Evolutionary conservation across 2,113 vertebrate species (phyloP).

Genomic region (Stigmatopora argus): DNA sequence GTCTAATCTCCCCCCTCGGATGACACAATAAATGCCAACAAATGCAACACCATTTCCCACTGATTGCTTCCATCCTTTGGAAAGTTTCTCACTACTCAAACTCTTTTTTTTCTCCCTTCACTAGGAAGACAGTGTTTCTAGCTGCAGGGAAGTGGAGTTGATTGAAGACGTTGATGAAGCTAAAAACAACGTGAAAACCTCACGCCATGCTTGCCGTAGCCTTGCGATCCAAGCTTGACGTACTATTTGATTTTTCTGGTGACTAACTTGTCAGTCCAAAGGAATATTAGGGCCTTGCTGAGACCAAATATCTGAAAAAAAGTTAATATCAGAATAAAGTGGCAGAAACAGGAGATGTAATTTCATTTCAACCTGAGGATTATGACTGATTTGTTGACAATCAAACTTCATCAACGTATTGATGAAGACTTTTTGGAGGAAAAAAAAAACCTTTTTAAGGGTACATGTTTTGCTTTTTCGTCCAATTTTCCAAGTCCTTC

Average conservation of each 20-base stretch:
- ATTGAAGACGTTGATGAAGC: slow-evolving; percentile 23
- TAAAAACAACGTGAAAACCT: slow-evolving; percentile 30
- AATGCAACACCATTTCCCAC: slow-evolving; percentile 44
- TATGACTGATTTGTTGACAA: not conserved
- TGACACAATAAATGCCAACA: slow-evolving; percentile 48
- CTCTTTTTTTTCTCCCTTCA: slow-evolving; percentile 1
- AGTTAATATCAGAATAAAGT: not conserved
- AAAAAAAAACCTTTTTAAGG: not conserved
- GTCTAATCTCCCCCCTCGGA: slow-evolving; percentile 40
- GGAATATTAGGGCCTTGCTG: not conserved
- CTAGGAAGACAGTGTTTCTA: slow-evolving; percentile 22
- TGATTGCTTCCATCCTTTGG: slow-evolving; percentile 50
- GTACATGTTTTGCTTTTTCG: not conserved
- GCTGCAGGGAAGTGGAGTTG: slow-evolving; percentile 21
- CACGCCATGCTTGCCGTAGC: not conserved
- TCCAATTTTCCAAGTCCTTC: not conserved
- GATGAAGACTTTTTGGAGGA: not conserved
- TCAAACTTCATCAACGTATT: not conserved
- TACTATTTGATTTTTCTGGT: not conserved
- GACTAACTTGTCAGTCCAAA: not conserved
- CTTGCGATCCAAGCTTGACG: not conserved
- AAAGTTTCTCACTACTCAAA: slow-evolving; percentile 25
- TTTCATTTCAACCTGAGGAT: no score
- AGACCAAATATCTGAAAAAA: not conserved
- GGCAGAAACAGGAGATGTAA: no score